A percentile compares a stretch with the other conserved stretches of the same genome.
Evolutionary conservation across 1,140 invertebrate genomes (phyloP).

Genomic region (Paralvinella palmiformis): DNA sequence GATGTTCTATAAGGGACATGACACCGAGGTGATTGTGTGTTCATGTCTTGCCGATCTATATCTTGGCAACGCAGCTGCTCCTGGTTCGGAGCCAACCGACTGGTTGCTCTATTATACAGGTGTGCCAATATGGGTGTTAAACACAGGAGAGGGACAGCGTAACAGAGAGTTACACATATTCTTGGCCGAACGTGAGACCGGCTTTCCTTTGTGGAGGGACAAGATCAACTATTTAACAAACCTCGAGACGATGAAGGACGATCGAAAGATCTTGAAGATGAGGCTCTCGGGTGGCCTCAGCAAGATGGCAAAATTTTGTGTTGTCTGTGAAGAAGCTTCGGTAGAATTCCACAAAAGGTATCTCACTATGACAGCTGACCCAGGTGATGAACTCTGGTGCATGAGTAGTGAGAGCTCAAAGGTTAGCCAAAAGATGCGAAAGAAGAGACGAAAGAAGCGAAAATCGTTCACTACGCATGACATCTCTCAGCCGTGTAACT

Average conservation of each 20-base stretch:
- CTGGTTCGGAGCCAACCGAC: not conserved
- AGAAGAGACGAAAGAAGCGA: not conserved
- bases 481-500: slow-evolving; percentile 15
- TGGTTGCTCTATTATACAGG: slow-evolving; percentile 8
- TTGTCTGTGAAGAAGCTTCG: not conserved
- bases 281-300: not conserved
- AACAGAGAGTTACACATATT: slow-evolving; percentile 3
- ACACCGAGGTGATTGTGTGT: not conserved
- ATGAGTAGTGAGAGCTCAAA: not conserved
- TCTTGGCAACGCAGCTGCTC: not conserved
- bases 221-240: slow-evolving; percentile 15
- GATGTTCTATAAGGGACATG: slow-evolving; percentile 12
- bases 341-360: slow-evolving; percentile 9
- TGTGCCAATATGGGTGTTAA: slow-evolving; percentile 10
- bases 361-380: slow-evolving; percentile 10
- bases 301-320: not conserved
- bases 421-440: not conserved
- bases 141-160: slow-evolving; percentile 8
- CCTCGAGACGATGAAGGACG: not conserved
- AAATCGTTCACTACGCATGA: not conserved
- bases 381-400: slow-evolving; percentile 13
- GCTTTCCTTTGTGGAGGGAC: slow-evolving; percentile 12
- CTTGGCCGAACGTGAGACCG: slow-evolving; percentile 11
- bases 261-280: not conserved
- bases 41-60: slow-evolving; percentile 11